These are phyloP conservation scores for Diplazon laetatorius DNA, from an alignment of 2,888 invertebrate genomes.

Conservation along the genomic window DNA sequence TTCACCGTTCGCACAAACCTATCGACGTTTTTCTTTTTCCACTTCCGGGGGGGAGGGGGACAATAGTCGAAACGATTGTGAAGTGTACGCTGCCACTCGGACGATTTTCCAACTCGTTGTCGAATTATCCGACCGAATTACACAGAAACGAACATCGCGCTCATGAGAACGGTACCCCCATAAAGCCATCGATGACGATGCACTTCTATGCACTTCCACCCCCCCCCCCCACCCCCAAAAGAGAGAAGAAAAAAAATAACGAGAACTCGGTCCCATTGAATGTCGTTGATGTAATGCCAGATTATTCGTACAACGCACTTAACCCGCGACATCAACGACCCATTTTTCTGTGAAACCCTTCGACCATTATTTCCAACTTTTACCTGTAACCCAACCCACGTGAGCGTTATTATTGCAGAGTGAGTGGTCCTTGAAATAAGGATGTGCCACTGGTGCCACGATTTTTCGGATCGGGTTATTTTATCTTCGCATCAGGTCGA, in stretches of 20 bases:
- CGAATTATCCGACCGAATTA: constrained; percentile 13
- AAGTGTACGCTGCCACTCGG: constrained; percentile 28
- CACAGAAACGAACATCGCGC: not conserved
- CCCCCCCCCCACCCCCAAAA: too few relatives aligned
- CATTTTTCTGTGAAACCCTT: constrained; percentile 24
- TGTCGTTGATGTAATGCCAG: not conserved
- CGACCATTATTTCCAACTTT: constrained; percentile 39
- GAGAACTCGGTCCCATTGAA: not conserved
- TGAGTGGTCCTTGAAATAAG: not conserved
- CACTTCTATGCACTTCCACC: constrained; percentile 26
- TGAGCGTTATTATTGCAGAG: not conserved
- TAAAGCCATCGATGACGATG: constrained; percentile 60
- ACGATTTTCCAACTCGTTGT: constrained; percentile 50
- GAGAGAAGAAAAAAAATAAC: not conserved
- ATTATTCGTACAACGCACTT: constrained; percentile 42
- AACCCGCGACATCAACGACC: constrained; percentile 31
- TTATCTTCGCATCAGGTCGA: too few relatives aligned
- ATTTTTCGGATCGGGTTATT: not conserved
- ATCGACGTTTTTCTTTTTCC: constrained; percentile 36
- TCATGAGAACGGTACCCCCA: constrained; percentile 30
- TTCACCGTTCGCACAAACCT: not conserved
- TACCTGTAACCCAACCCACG: constrained; percentile 10
- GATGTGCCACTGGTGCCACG: not conserved
- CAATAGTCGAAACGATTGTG: constrained; percentile 9
- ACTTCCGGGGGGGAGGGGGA: too few relatives aligned